Evolutionary conservation across 2,113 vertebrate genomes (phyloP).

Genomic region (Oenanthe melanoleuca): DNA sequence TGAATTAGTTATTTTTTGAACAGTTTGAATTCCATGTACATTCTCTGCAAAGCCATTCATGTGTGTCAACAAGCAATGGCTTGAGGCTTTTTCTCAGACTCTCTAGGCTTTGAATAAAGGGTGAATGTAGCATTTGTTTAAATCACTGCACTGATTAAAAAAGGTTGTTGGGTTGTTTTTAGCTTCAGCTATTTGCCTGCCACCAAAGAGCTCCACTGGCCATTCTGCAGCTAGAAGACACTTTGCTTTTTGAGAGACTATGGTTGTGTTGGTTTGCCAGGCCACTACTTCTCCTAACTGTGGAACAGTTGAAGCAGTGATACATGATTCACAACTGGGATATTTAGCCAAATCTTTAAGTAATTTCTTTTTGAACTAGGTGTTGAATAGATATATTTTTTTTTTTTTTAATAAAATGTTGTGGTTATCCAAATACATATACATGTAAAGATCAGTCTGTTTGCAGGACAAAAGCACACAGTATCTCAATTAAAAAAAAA

Average conservation of each 20-base stretch:
- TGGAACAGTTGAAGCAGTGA: neutral
- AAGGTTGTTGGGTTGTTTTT: neutral
- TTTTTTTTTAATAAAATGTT: neutral
- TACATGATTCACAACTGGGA: neutral
- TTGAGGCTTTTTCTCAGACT: neutral
- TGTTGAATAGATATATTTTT: neutral
- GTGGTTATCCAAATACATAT: neutral
- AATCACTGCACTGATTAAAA: neutral
- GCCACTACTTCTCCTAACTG: rapidly evolving
- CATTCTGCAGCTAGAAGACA: neutral
- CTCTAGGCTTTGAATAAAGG: neutral
- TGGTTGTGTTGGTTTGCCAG: neutral
- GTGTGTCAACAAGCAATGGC: neutral
- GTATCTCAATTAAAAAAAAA: neutral
- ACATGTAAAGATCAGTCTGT: neutral
- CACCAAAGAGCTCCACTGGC: neutral
- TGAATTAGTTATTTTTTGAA: slow-evolving; percentile 6
- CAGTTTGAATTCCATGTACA: neutral
- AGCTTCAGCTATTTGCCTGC: neutral
- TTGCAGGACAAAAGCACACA: neutral
- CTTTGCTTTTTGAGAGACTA: neutral
- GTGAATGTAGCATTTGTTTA: neutral
- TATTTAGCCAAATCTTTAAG: neutral
- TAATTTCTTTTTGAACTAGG: neutral
- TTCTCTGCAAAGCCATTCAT: neutral